Conservation (phyloP, 2,888 invertebrate species). For the Biston betularia region DNA sequence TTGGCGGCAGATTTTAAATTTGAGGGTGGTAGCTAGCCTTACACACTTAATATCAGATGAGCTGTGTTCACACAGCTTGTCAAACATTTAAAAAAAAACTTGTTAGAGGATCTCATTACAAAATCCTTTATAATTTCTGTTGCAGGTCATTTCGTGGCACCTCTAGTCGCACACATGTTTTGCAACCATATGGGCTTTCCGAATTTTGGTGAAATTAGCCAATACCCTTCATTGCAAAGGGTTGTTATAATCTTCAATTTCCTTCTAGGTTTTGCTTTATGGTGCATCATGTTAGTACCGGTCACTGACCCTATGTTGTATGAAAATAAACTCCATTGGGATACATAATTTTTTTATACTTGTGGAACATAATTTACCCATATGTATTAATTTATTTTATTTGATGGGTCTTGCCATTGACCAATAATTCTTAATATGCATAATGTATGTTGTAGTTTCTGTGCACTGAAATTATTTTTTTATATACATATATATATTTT, state of each 20-base stretch:
- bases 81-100: too few species aligned
- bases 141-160: conserved; percentile 94
- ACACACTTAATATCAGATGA: too few species aligned
- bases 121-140: conserved; percentile 33
- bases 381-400: neutral
- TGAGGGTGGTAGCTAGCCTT: too few species aligned
- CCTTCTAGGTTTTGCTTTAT: conserved; percentile 90
- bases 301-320: conserved; percentile 90
- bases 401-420: neutral
- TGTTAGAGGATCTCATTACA: neutral
- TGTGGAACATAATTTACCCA: neutral
- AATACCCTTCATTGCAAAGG: conserved; percentile 81
- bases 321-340: conserved; percentile 87
- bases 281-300: conserved; percentile 92
- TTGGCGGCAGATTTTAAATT: too few species aligned
- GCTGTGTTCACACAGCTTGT: too few species aligned
- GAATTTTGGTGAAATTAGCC: conserved; percentile 88
- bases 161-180: conserved; percentile 95
- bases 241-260: conserved; percentile 88
- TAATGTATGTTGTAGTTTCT: too few species aligned
- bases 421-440: neutral
- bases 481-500: too few species aligned
- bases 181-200: conserved; percentile 99
- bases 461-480: too few species aligned
- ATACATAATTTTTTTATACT: conserved; percentile 54